Conservation (phyloP, 2,113 vertebrate species). For the western clawed frog (Xenopus tropicalis) region DNA sequence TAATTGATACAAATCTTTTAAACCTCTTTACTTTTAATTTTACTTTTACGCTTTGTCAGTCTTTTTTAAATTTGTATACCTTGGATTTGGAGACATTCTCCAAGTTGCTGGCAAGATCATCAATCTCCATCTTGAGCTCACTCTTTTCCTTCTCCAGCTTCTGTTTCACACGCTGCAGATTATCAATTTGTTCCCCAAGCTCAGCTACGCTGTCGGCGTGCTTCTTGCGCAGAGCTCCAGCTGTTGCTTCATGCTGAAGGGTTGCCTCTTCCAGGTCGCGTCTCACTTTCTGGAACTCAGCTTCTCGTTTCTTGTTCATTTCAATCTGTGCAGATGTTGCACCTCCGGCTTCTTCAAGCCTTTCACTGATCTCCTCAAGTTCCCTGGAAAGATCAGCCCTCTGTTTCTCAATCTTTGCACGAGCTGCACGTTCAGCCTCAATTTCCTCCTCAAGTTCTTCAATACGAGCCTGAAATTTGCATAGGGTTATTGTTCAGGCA, state of each 20-base stretch:
- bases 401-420: conserved; percentile 83
- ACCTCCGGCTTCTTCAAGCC: conserved; percentile 84
- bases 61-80: conserved; percentile 46
- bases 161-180: conserved; percentile 84
- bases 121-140: conserved; percentile 85
- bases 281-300: conserved; percentile 80
- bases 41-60: conserved; percentile 14
- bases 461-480: conserved; percentile 61
- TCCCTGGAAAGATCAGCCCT: conserved; percentile 79
- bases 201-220: conserved; percentile 79
- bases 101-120: conserved; percentile 80
- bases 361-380: conserved; percentile 86
- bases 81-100: conserved; percentile 78
- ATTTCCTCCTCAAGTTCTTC: conserved; percentile 86
- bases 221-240: conserved; percentile 76
- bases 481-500: too few species aligned
- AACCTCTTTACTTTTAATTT: neutral
- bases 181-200: conserved; percentile 85
- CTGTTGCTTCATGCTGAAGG: conserved; percentile 74
- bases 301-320: conserved; percentile 87
- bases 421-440: conserved; percentile 75
- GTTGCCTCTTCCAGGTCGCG: conserved; percentile 78
- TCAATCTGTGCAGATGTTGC: conserved; percentile 80
- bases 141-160: conserved; percentile 93
- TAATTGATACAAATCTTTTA: too few species aligned